These are phyloP conservation scores for Linepithema humile DNA, from an alignment of 1,140 invertebrate genomes.

Conservation along the genomic window DNA sequence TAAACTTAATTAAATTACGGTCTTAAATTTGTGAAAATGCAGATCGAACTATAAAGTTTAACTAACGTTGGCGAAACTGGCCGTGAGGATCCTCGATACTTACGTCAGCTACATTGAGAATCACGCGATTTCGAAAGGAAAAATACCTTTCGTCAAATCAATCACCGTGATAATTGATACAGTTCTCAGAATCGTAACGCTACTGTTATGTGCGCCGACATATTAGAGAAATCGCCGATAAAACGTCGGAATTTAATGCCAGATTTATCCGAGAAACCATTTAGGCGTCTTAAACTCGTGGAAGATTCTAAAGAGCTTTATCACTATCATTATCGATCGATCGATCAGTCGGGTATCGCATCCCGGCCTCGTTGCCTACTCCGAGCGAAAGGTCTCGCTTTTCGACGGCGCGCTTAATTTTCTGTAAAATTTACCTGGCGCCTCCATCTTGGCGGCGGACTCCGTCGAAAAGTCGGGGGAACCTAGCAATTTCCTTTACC, in stretches of 20 bases:
- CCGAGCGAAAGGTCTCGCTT: slow-evolving; percentile 3
- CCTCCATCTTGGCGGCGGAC: slow-evolving; percentile 17
- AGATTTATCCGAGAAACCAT: slow-evolving; percentile 1
- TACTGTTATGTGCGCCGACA: slow-evolving; percentile 19
- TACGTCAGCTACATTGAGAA: background rate
- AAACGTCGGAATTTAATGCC: slow-evolving; percentile 35
- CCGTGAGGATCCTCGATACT: background rate
- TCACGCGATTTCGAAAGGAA: too few relatives aligned
- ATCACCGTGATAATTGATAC: background rate
- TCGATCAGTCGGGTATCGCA: slow-evolving; percentile 34
- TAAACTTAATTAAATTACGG: slow-evolving; percentile 45
- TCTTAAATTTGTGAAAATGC: slow-evolving; percentile 3
- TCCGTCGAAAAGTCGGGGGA: background rate
- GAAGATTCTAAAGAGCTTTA: slow-evolving; percentile 49
- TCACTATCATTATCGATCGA: slow-evolving; percentile 60
- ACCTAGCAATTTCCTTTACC: slow-evolving; percentile 47
- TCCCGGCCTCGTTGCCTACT: background rate
- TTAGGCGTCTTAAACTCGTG: slow-evolving; percentile 5
- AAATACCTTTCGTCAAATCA: background rate
- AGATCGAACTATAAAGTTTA: background rate
- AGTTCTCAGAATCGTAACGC: background rate
- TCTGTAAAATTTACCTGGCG: slow-evolving; percentile 51
- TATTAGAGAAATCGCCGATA: background rate
- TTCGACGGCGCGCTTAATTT: slow-evolving; percentile 37
- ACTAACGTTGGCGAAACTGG: background rate